Evolutionary conservation across 2,797 vertebrate genomes (phyloP), one percentile per base, ranked within the genome.

Genomic region (Oophaga sylvatica): DNA sequence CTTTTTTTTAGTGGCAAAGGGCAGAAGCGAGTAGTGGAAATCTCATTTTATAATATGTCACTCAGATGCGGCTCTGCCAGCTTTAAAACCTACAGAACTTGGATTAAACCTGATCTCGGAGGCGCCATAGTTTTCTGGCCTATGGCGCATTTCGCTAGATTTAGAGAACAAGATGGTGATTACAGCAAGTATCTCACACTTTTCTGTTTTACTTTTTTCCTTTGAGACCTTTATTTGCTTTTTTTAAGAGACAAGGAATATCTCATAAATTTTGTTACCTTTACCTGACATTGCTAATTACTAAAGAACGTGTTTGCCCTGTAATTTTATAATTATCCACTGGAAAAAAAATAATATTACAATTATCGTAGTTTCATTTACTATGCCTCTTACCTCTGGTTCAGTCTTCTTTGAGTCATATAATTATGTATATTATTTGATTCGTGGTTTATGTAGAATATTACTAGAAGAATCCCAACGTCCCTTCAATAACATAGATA

Each of bases 41-140:
- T 86, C 80, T 65, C 83, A 75, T 80, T 65, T 90, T 83, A 62
- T 17, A 48, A 65, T n/a, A 53, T 76, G 83, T 87, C 86, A 87
- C 79, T 90, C 83, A 87, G 31, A 4, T 8, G 22, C 26, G 8
- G 77, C 60, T 67, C 63, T 79, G 80, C 71, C 80, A 80, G 80
- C 71, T 87, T 79, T 78, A 59, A 73, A 57, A 87, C 31, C 16
- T 70, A 75, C 80, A 73, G 75, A 41, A 70, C 48, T 19, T 79
- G 88, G 88, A 89, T 89, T 89, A 89, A 83, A 65, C 41, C n/a
- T 78, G 88, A 86, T 86, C 84, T 79, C 60, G 71, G 53, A 86
- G 88, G 88, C 88, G 88, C 88, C 88, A 83, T 59, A 6, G 65
- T 62, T 83, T 29, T 75, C 57, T 16, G 71, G 83, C 71, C 9